phyloP scores from a whole-genome alignment of 2,888 invertebrate genomes.

The Entomobrya multifasciata region DNA sequence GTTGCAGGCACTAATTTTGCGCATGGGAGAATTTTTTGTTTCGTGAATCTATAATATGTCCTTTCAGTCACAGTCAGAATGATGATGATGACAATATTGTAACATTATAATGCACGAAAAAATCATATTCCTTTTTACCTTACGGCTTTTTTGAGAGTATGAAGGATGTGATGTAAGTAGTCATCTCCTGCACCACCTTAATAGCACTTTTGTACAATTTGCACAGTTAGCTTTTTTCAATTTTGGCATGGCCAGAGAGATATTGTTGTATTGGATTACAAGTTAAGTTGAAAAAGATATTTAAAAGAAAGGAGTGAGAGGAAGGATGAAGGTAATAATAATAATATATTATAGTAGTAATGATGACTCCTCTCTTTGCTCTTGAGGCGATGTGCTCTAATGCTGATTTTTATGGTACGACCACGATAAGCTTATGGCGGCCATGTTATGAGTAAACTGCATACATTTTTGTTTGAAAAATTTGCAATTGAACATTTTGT shows the following conservation, averaged over 20 bases:
- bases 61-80: no score
- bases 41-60: background rate
- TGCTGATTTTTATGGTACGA: conserved; percentile 35
- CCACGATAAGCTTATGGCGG: background rate
- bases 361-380: conserved; percentile 14
- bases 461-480: background rate
- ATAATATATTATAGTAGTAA: conserved; percentile 1
- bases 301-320: conserved; percentile 13
- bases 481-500: background rate
- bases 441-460: background rate
- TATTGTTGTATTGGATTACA: background rate
- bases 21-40: background rate
- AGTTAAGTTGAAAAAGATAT: background rate
- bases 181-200: no score
- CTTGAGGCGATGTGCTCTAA: background rate
- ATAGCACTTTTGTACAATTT: no score
- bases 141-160: no score
- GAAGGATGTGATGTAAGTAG: no score
- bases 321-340: conserved; percentile 55
- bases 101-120: no score
- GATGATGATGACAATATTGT: no score
- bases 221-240: no score
- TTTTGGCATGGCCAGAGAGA: background rate
- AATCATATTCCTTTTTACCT: no score
- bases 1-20: conserved; percentile 30